These are phyloP conservation scores for Lates calcarifer DNA, from an alignment of 2,113 vertebrate genomes.

Conservation along the genomic window DNA sequence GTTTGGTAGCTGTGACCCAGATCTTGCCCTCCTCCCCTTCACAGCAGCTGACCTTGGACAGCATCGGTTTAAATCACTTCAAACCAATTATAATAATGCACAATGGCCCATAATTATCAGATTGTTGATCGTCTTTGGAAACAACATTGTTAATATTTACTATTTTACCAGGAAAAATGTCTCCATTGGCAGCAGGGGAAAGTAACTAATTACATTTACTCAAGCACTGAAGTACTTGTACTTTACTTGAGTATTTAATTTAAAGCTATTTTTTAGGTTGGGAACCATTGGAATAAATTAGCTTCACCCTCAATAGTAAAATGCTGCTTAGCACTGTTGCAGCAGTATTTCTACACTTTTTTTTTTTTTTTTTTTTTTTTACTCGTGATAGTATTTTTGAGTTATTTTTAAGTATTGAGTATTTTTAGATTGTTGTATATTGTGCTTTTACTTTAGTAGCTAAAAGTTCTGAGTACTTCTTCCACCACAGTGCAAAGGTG, in stretches of 20 bases:
- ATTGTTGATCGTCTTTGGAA: not conserved
- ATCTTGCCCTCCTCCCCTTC: not conserved
- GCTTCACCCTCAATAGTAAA: too few relatives aligned
- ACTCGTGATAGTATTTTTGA: too few relatives aligned
- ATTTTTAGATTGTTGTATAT: not conserved
- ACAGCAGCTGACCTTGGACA: slow-evolving; percentile 36
- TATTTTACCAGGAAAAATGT: not conserved
- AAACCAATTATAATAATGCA: not conserved
- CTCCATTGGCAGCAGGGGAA: too few relatives aligned
- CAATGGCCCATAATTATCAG: slow-evolving; percentile 7
- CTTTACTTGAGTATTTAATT: not conserved
- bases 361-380: too few relatives aligned
- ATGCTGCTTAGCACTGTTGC: too few relatives aligned
- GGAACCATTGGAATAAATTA: too few relatives aligned
- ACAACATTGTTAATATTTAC: not conserved
- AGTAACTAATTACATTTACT: not conserved
- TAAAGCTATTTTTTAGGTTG: too few relatives aligned
- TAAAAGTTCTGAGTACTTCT: not conserved
- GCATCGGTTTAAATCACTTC: slow-evolving; percentile 20
- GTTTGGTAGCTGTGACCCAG: slow-evolving; percentile 48
- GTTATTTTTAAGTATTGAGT: too few relatives aligned
- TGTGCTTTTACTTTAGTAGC: not conserved
- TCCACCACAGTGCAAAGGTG: not conserved
- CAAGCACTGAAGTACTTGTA: not conserved
- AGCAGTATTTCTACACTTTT: too few relatives aligned